A percentile compares a stretch with the other conserved stretches of the same genome.
phyloP scores from a whole-genome alignment of 30 jellyfish, hydroid and myxozoan genomes.

The Phacellophora camtschatica region DNA sequence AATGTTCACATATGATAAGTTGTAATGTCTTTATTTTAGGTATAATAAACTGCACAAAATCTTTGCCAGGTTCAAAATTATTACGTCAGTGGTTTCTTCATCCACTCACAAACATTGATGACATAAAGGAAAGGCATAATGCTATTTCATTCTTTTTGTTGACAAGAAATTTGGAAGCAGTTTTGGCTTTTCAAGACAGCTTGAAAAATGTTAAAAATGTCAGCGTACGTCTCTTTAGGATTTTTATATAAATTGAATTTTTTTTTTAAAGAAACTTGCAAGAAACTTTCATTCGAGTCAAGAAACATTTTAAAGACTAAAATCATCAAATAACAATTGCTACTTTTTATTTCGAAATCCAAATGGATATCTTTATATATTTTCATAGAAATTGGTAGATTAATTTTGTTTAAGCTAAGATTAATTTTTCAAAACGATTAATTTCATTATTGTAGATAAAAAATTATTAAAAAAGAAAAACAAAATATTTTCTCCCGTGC shows the following conservation, averaged over 20 bases:
- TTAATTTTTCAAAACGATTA: no score
- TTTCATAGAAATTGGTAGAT: no score
- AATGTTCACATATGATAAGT: not conserved
- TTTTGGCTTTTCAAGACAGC: slow-evolving; percentile 85
- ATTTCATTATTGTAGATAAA: no score
- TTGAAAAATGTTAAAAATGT: slow-evolving; percentile 76
- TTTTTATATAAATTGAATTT: no score
- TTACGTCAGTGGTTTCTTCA: slow-evolving; percentile 93
- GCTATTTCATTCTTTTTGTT: slow-evolving; percentile 59
- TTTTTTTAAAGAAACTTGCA: no score
- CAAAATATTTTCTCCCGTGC: not conserved
- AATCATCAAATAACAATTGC: no score
- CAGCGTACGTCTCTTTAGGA: slow-evolving; percentile 40
- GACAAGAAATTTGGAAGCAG: slow-evolving; percentile 71
- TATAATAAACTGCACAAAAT: slow-evolving; percentile 79
- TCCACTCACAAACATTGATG: slow-evolving; percentile 75
- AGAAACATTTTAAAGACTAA: no score
- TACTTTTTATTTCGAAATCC: no score
- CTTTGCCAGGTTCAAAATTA: slow-evolving; percentile 73
- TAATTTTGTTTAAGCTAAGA: no score
- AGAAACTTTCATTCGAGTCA: no score
- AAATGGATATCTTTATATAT: no score
- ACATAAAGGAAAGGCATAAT: slow-evolving; percentile 59
- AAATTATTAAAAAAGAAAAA: not conserved
- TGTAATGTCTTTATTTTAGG: slow-evolving; percentile 27